phyloP scores from a whole-genome alignment of 2,113 vertebrate genomes.

The Phyllostomus discolor region DNA sequence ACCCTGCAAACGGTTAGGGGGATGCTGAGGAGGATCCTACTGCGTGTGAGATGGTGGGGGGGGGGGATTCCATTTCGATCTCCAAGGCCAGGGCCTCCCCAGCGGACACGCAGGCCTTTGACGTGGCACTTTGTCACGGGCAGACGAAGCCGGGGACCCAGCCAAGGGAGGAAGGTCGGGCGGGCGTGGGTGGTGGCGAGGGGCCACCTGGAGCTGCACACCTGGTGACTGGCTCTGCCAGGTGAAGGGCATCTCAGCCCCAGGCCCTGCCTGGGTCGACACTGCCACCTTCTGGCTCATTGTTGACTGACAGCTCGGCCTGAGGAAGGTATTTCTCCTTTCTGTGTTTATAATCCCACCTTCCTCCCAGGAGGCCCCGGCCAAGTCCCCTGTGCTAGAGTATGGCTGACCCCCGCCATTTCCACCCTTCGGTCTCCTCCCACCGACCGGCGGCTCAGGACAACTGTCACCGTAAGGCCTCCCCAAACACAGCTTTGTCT shows the following conservation, averaged over 20 bases:
- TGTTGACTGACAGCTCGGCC: neutral
- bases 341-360: too few relatives aligned
- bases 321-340: neutral
- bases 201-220: fast-evolving
- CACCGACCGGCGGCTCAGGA: neutral
- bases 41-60: fast-evolving
- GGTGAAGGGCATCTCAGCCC: too few relatives aligned
- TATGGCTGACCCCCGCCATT: neutral
- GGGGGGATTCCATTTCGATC: neutral
- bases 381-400: neutral
- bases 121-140: neutral
- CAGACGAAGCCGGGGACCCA: neutral
- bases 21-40: neutral
- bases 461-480: fast-evolving
- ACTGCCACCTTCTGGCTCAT: slow-evolving; percentile 55
- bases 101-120: neutral
- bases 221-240: fast-evolving
- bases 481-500: neutral
- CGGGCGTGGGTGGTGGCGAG: neutral
- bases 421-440: neutral
- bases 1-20: neutral
- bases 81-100: neutral
- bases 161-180: neutral
- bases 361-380: neutral
- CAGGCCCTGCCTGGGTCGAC: neutral